phyloP scores from a whole-genome alignment of 2,113 vertebrate genomes.

The Microtus montanus region DNA sequence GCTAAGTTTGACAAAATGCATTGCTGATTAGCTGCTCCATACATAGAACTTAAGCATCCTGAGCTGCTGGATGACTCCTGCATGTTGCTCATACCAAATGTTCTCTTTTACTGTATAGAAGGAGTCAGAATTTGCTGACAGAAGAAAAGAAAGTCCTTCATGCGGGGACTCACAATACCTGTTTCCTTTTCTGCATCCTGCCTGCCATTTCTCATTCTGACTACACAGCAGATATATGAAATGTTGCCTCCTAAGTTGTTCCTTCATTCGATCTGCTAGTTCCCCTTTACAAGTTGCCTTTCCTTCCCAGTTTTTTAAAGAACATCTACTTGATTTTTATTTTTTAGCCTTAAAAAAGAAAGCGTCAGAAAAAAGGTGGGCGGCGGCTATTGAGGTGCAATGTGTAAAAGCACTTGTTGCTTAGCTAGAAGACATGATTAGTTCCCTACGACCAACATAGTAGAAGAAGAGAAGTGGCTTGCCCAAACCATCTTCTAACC shows the following conservation, averaged over 20 bases:
- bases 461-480: not conserved
- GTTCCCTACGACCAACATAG: not conserved
- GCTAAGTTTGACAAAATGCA: conserved; percentile 34
- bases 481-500: too few relatives aligned
- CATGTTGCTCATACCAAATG: not conserved
- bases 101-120: not conserved
- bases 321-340: not conserved
- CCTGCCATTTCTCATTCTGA: not conserved
- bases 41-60: not conserved
- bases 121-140: not conserved
- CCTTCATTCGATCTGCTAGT: not conserved
- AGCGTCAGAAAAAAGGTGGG: not conserved
- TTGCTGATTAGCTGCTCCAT: not conserved
- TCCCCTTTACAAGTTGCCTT: not conserved
- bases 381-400: too few relatives aligned
- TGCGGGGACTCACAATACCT: not conserved
- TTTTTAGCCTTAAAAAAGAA: not conserved
- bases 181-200: not conserved
- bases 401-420: not conserved
- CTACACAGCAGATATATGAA: not conserved
- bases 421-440: not conserved
- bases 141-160: not conserved
- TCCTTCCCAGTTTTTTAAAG: not conserved
- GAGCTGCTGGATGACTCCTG: not conserved
- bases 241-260: not conserved